A percentile compares a stretch with the other conserved stretches of the same genome.
These are phyloP conservation scores for Dipodomys merriami DNA, from an alignment of 2,113 vertebrate species.

Conservation along the genomic window DNA sequence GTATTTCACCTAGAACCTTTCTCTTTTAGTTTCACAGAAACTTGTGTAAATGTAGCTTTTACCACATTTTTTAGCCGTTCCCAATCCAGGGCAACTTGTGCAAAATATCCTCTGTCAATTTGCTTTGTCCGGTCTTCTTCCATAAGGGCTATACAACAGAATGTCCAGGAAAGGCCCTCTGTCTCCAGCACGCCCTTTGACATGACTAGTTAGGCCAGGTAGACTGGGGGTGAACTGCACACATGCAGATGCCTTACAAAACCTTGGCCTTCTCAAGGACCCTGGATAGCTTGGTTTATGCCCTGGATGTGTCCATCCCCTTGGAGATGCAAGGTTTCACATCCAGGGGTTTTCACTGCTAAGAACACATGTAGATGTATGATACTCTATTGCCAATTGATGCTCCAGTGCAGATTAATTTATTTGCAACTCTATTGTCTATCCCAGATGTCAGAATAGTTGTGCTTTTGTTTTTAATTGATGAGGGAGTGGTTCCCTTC, in stretches of 20 bases:
- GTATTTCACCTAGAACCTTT: background rate
- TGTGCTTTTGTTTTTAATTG: background rate
- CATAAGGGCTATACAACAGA: fast-evolving
- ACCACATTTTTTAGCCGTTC: background rate
- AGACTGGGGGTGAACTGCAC: no score
- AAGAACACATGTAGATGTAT: background rate
- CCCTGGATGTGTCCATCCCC: background rate
- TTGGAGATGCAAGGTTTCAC: background rate
- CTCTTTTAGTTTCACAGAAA: background rate
- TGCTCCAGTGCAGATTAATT: background rate
- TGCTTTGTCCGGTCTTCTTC: background rate
- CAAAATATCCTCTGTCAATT: background rate
- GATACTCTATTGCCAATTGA: background rate
- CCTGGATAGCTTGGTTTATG: background rate
- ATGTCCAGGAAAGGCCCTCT: background rate
- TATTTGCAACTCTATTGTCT: background rate
- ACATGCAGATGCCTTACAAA: background rate
- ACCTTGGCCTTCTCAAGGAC: no score
- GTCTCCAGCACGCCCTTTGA: background rate
- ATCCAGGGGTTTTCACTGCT: background rate
- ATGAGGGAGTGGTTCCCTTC: background rate
- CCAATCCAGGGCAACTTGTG: background rate
- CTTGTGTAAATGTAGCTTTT: background rate
- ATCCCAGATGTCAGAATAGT: background rate
- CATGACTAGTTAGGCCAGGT: background rate